Conservation (phyloP, 2,113 vertebrate genomes). For the Euleptes europaea region DNA sequence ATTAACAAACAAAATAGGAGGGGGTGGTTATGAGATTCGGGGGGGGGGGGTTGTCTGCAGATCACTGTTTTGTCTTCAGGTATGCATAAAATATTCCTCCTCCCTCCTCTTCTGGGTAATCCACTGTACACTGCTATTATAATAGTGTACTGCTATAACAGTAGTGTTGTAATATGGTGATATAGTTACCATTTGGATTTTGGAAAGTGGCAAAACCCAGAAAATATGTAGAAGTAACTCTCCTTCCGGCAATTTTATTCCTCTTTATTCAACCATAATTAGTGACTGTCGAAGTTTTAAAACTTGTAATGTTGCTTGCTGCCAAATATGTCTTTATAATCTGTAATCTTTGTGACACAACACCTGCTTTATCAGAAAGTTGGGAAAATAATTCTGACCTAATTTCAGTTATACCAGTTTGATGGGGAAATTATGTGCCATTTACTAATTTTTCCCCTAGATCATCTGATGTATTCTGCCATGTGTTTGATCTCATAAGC, state of each 20-base stretch:
- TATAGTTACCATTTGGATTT: no score
- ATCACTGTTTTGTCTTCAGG: neutral
- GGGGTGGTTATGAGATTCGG: no score
- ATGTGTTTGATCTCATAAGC: neutral
- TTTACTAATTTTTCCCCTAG: neutral
- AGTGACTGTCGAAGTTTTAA: neutral
- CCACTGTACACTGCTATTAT: no score
- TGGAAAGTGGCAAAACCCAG: neutral
- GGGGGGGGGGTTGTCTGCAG: neutral
- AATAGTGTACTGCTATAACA: no score
- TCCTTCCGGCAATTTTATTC: neutral
- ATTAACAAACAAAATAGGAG: no score
- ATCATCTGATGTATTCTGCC: neutral
- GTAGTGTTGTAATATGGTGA: no score
- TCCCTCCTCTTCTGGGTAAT: no score
- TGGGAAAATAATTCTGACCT: neutral
- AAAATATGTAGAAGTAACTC: neutral
- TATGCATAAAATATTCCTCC: neutral
- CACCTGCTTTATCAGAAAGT: neutral
- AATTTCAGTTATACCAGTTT: slow-evolving; percentile 3
- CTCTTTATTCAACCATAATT: neutral
- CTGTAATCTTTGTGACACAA: neutral
- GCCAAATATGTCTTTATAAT: neutral
- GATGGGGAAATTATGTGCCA: neutral
- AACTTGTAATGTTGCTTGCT: neutral